A percentile compares a stretch with the other conserved stretches of the same genome.
Conservation (phyloP, 2,113 vertebrate genomes). For the Regulus satrapa region DNA sequence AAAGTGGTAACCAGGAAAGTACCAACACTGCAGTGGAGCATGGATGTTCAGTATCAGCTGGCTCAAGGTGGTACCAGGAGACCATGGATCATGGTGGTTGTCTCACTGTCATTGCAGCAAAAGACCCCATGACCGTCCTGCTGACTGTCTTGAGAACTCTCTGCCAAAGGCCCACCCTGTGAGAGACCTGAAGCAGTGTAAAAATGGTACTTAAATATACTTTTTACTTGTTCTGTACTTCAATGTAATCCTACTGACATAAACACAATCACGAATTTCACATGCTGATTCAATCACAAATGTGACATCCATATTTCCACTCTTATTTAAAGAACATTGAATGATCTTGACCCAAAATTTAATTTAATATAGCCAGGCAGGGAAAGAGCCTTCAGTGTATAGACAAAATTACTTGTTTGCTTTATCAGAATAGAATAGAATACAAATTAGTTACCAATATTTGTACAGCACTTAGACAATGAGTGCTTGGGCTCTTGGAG, state of each 20-base stretch:
- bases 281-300: not conserved
- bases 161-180: not conserved
- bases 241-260: not conserved
- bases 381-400: not conserved
- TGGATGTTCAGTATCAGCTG: rapidly evolving
- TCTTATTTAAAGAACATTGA: not conserved
- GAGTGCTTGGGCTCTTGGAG: not conserved
- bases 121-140: not conserved
- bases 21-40: not conserved
- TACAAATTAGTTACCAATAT: not conserved
- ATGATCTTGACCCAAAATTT: not conserved
- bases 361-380: not conserved
- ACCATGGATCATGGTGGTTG: not conserved
- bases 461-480: not conserved
- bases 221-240: too few relatives aligned
- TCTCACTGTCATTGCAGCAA: not conserved
- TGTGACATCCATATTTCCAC: not conserved
- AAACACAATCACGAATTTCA: not conserved
- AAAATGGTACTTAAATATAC: slow-evolving; percentile 6
- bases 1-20: not conserved
- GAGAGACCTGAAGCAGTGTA: not conserved
- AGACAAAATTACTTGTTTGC: slow-evolving; percentile 39
- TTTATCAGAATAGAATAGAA: not conserved
- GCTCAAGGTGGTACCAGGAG: not conserved
- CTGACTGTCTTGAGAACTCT: not conserved